phyloP scores from a whole-genome alignment of 2,113 vertebrate species.

The Halichoeres trimaculatus region DNA sequence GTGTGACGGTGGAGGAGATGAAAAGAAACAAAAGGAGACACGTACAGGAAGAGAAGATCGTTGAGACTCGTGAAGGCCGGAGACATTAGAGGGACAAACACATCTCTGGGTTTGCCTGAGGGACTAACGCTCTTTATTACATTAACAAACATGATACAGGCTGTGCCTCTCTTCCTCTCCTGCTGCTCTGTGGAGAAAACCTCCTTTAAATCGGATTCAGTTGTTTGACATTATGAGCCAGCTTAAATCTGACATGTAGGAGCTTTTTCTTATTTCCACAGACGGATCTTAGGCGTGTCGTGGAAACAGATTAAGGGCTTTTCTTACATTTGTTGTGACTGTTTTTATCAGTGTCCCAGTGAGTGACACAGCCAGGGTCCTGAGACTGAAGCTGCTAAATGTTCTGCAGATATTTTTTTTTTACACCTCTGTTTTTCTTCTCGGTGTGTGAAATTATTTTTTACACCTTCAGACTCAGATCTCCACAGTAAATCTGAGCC shows the following conservation, averaged over 20 bases:
- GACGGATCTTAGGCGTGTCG: too few species aligned
- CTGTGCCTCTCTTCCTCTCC: conserved; percentile 30
- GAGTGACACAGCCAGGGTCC: too few species aligned
- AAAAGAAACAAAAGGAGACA: conserved; percentile 27
- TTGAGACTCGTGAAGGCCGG: conserved; percentile 33
- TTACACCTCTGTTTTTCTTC: too few species aligned
- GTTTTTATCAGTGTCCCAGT: too few species aligned
- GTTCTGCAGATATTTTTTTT: too few species aligned
- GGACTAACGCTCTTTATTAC: conserved; percentile 67
- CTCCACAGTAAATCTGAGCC: too few species aligned
- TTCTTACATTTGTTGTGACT: too few species aligned
- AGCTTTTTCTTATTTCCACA: conserved; percentile 7
- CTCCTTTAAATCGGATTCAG: conserved; percentile 12
- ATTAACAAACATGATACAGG: conserved; percentile 65
- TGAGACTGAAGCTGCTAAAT: too few species aligned
- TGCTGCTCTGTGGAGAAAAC: conserved; percentile 24
- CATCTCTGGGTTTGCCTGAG: conserved; percentile 54
- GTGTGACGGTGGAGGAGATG: conserved; percentile 29
- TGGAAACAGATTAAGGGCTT: too few species aligned
- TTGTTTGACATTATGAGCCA: conserved; percentile 33
- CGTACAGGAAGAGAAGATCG: conserved; percentile 18
- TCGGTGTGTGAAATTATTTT: too few species aligned
- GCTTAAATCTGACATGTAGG: conserved; percentile 4
- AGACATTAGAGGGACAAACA: conserved; percentile 49
- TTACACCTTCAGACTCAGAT: too few species aligned